A percentile compares a stretch with the other conserved stretches of the same genome.
phyloP scores from a whole-genome alignment of 1,140 invertebrate genomes.

The Brachionus manjavacas region DNA sequence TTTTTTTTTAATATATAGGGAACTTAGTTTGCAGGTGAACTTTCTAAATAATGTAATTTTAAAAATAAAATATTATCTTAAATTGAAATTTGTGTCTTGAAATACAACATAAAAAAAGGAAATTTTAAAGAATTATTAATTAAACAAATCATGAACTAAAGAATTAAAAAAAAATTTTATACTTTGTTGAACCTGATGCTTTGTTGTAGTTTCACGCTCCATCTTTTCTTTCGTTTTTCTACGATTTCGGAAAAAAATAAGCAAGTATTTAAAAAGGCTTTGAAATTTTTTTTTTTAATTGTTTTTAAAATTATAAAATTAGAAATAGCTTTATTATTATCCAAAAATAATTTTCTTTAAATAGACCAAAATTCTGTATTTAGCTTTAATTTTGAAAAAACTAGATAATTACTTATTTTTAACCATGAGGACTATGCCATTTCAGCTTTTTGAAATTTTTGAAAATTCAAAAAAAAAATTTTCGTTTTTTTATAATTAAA shows the following conservation, averaged over 20 bases:
- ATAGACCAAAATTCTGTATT: no score
- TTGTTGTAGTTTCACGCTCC: background rate
- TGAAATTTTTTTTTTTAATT: background rate
- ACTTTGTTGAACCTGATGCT: background rate
- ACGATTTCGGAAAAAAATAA: background rate
- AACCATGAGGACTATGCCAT: no score
- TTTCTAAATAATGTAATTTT: no score
- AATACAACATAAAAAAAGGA: background rate
- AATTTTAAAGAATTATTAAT: background rate
- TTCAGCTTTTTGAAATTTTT: no score
- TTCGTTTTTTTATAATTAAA: no score
- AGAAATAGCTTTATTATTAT: background rate
- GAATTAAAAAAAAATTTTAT: background rate
- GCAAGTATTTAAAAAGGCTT: background rate
- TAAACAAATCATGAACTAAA: background rate
- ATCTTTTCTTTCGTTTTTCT: background rate
- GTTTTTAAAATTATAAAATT: background rate
- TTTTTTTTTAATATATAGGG: no score
- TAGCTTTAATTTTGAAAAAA: no score
- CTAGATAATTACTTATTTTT: no score
- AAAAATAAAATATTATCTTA: background rate
- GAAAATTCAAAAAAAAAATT: no score
- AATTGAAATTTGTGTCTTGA: background rate
- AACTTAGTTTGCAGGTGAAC: no score
- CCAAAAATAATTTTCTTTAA: no score